Conservation (phyloP, 2,888 invertebrate species). For the Desoria tigrina region DNA sequence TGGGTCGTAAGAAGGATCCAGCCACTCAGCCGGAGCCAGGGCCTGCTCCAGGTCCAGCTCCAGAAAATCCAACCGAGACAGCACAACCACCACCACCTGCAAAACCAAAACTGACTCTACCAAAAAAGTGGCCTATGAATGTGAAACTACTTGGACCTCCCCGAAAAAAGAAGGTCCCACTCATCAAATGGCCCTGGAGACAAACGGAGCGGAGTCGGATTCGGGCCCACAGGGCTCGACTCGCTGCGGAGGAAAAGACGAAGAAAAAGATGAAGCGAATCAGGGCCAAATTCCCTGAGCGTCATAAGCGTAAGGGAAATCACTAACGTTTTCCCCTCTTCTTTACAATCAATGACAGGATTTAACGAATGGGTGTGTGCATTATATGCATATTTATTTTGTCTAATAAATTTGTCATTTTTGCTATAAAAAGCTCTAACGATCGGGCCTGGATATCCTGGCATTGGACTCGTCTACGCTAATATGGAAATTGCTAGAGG, state of each 20-base stretch:
- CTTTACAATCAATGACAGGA: too few species aligned
- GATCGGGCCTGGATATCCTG: slow-evolving; percentile 32
- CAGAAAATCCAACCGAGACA: too few species aligned
- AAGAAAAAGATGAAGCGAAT: slow-evolving; percentile 25
- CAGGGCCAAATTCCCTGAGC: slow-evolving; percentile 33
- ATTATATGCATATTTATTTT: slow-evolving; percentile 5
- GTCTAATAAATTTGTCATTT: too few species aligned
- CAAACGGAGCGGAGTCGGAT: slow-evolving; percentile 15
- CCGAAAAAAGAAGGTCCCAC: background rate
- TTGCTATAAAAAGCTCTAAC: too few species aligned
- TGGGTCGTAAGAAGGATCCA: too few species aligned
- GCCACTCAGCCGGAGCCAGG: too few species aligned
- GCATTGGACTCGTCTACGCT: slow-evolving; percentile 26
- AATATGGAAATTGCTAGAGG: slow-evolving; percentile 33
- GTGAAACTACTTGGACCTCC: background rate
- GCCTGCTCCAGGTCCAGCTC: too few species aligned
- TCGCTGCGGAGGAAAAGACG: slow-evolving; percentile 4
- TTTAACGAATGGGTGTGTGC: too few species aligned
- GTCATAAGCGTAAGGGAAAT: slow-evolving; percentile 23
- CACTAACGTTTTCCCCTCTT: too few species aligned
- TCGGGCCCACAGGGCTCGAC: slow-evolving; percentile 13
- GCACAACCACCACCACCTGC: too few species aligned
- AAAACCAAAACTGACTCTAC: too few species aligned
- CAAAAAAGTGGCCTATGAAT: too few species aligned
- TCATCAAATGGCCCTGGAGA: slow-evolving; percentile 24